Conservation (phyloP, 2,797 vertebrate genomes). For the Dendrocincla tyrannina region DNA sequence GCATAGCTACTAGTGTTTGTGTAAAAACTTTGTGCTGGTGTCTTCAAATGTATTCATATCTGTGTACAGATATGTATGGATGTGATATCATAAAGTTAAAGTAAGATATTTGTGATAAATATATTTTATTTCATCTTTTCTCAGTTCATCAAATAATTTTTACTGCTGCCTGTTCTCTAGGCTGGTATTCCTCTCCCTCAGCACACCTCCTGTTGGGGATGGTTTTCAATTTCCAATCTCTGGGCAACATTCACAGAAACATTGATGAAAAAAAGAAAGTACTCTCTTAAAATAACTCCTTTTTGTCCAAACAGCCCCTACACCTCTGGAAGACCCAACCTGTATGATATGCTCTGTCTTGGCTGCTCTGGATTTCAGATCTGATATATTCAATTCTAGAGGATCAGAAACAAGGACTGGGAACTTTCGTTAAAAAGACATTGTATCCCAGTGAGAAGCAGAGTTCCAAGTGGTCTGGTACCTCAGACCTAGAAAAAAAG, state of each 20-base stretch:
- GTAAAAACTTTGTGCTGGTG: neutral
- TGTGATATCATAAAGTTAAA: neutral
- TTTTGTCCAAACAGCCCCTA: neutral
- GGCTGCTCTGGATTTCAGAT: neutral
- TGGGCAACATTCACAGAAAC: neutral
- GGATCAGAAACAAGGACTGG: neutral
- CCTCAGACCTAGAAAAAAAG: neutral
- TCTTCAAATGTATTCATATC: neutral
- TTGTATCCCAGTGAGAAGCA: neutral
- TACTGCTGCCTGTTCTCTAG: neutral
- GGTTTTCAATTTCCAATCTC: neutral
- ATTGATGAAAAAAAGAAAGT: neutral
- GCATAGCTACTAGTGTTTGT: neutral
- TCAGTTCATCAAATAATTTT: neutral
- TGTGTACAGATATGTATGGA: neutral
- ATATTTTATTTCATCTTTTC: neutral
- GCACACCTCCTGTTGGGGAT: neutral
- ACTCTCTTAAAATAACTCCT: neutral
- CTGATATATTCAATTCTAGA: neutral
- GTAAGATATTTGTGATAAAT: neutral
- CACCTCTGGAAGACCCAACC: neutral
- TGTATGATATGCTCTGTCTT: neutral
- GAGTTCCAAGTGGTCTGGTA: neutral
- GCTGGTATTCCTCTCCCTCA: neutral
- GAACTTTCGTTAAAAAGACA: neutral